Evolutionary conservation across 2,888 invertebrate species (phyloP).

Genomic region (Synanthedon andrenaeformis): DNA sequence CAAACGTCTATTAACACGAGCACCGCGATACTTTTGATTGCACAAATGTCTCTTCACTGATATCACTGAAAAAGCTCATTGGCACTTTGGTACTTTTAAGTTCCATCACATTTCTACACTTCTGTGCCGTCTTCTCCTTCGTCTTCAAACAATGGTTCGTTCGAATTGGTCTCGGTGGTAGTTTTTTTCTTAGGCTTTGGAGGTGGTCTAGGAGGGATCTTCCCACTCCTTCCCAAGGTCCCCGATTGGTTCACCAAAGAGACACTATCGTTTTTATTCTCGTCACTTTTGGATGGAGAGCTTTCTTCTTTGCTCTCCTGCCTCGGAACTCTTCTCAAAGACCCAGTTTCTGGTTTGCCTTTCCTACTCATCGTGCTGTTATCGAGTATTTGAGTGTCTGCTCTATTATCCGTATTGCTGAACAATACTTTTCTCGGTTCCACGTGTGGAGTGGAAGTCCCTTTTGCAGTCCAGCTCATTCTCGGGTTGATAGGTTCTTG

Average conservation of each 20-base stretch:
- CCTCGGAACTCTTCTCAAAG: slow-evolving; percentile 48
- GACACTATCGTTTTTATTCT: slow-evolving; percentile 42
- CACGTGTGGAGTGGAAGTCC: slow-evolving; percentile 56
- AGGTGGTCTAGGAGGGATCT: slow-evolving; percentile 86
- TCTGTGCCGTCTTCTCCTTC: slow-evolving; percentile 91
- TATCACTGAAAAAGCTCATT: slow-evolving; percentile 50
- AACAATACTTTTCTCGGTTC: slow-evolving; percentile 55
- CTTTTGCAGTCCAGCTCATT: slow-evolving; percentile 66
- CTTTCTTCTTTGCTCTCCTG: slow-evolving; percentile 39
- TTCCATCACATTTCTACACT: slow-evolving; percentile 70
- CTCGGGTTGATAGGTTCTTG: slow-evolving; percentile 59
- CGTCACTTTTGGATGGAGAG: slow-evolving; percentile 52
- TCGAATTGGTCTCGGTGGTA: slow-evolving; percentile 65
- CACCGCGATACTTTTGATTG: slow-evolving; percentile 49
- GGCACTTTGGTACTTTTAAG: slow-evolving; percentile 47
- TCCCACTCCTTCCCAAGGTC: slow-evolving; percentile 66
- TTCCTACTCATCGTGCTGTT: slow-evolving; percentile 51
- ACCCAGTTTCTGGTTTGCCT: slow-evolving; percentile 67
- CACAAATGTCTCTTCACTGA: slow-evolving; percentile 25
- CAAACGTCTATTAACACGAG: slow-evolving; percentile 63
- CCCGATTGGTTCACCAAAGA: slow-evolving; percentile 50
- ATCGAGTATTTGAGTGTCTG: slow-evolving; percentile 40
- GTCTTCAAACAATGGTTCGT: slow-evolving; percentile 85
- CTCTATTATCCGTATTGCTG: slow-evolving; percentile 40
- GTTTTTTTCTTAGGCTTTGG: slow-evolving; percentile 86